phyloP scores from a whole-genome alignment of 2,797 vertebrate genomes.

The Sorex maritimensis region DNA sequence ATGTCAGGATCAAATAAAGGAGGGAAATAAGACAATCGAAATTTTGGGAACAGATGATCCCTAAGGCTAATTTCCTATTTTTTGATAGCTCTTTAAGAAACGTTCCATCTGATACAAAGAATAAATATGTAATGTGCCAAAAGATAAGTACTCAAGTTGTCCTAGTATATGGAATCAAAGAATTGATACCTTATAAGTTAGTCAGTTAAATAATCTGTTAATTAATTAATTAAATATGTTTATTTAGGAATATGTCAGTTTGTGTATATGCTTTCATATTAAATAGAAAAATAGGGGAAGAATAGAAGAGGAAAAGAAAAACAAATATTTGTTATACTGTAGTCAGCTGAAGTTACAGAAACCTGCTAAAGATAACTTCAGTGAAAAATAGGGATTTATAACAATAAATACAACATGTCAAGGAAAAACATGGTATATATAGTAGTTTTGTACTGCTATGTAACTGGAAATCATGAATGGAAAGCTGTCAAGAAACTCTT shows the following conservation, averaged over 20 bases:
- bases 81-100: constrained; percentile 30
- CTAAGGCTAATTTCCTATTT: neutral
- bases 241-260: neutral
- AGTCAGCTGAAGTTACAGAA: constrained; percentile 50
- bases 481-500: constrained; percentile 11
- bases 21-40: constrained; percentile 49
- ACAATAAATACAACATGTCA: neutral
- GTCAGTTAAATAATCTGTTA: neutral
- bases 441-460: neutral
- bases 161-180: constrained; percentile 17
- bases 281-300: too few species aligned
- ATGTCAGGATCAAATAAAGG: neutral
- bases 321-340: neutral
- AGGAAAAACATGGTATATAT: constrained; percentile 8
- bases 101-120: neutral
- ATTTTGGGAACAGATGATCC: neutral
- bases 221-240: neutral
- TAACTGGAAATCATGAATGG: constrained; percentile 53
- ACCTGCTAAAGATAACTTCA: constrained; percentile 32
- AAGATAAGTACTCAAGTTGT: neutral
- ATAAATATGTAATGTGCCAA: constrained; percentile 32
- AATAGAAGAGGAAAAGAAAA: too few species aligned
- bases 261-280: neutral
- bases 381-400: constrained; percentile 24
- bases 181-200: constrained; percentile 51